These are phyloP conservation scores for Halyomorpha halys DNA, from an alignment of 1,140 invertebrate genomes.

Conservation along the genomic window DNA sequence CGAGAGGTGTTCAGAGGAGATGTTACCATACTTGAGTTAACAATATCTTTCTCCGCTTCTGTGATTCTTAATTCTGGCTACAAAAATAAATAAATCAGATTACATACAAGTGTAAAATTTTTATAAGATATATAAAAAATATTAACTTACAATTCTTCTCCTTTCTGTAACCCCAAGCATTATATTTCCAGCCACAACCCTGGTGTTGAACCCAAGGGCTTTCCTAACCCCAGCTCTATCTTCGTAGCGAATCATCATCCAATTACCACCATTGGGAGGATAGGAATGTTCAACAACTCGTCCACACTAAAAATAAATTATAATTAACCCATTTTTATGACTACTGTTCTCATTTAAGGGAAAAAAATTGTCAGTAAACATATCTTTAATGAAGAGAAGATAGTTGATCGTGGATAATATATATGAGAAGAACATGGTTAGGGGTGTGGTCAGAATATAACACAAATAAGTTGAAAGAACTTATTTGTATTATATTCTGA, in stretches of 20 bases:
- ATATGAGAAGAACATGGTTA: too few species aligned
- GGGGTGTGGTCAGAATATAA: too few species aligned
- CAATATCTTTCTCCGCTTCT: slow-evolving; percentile 1
- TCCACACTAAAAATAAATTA: slow-evolving; percentile 8
- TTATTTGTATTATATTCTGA: too few species aligned
- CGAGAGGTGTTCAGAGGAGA: slow-evolving; percentile 1
- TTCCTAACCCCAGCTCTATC: slow-evolving; percentile 1
- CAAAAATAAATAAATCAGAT: not conserved
- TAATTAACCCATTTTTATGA: not conserved
- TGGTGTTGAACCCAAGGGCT: slow-evolving; percentile 1
- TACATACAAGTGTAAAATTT: too few species aligned
- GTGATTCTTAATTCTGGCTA: slow-evolving; percentile 7
- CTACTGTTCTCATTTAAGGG: too few species aligned
- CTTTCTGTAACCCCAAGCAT: slow-evolving; percentile 14
- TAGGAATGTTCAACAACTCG: slow-evolving; percentile 12
- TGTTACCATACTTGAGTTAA: not conserved
- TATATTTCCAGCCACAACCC: slow-evolving; percentile 9
- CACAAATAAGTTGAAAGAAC: too few species aligned
- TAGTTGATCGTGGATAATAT: too few species aligned
- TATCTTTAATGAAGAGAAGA: too few species aligned
- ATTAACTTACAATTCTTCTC: not conserved
- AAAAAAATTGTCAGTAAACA: too few species aligned
- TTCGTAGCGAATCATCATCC: slow-evolving; percentile 13
- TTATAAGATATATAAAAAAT: too few species aligned
- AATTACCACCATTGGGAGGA: slow-evolving; percentile 4